A percentile compares a stretch with the other conserved stretches of the same genome.
Evolutionary conservation across 23 tunicate species (phyloP).

Genomic region (Styela clava): DNA sequence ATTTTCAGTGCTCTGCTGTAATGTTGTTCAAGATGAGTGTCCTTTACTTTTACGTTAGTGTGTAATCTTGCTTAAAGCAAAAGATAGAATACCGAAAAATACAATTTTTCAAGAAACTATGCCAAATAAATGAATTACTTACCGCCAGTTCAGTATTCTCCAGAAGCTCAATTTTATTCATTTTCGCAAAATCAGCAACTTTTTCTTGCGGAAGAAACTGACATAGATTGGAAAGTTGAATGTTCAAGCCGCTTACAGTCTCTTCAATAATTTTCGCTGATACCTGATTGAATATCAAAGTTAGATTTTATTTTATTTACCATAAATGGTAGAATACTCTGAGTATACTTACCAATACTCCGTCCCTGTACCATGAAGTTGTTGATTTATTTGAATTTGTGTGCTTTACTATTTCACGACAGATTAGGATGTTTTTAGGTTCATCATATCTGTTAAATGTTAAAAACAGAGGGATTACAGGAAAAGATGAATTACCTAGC

Average conservation of each 20-base stretch:
- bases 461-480: neutral
- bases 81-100: too few species aligned
- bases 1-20: too few species aligned
- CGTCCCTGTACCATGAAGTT: conserved; percentile 13
- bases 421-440: conserved; percentile 11
- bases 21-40: too few species aligned
- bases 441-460: conserved; percentile 12
- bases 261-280: conserved; percentile 44
- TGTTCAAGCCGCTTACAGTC: conserved; percentile 44
- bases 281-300: conserved; percentile 8
- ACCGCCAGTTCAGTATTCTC: conserved; percentile 83
- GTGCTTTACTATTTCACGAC: conserved; percentile 13
- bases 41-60: too few species aligned
- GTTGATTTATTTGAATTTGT: conserved; percentile 24
- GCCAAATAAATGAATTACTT: conserved; percentile 9
- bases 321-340: neutral
- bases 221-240: conserved; percentile 63
- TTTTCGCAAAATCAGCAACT: conserved; percentile 85
- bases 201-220: conserved; percentile 92
- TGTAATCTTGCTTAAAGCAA: too few species aligned
- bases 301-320: neutral
- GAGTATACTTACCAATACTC: conserved; percentile 6
- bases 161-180: conserved; percentile 76
- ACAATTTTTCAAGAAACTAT: too few species aligned
- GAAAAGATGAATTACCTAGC: neutral